phyloP scores from a whole-genome alignment of 2,113 vertebrate species.

The Elaphurus davidianus region DNA sequence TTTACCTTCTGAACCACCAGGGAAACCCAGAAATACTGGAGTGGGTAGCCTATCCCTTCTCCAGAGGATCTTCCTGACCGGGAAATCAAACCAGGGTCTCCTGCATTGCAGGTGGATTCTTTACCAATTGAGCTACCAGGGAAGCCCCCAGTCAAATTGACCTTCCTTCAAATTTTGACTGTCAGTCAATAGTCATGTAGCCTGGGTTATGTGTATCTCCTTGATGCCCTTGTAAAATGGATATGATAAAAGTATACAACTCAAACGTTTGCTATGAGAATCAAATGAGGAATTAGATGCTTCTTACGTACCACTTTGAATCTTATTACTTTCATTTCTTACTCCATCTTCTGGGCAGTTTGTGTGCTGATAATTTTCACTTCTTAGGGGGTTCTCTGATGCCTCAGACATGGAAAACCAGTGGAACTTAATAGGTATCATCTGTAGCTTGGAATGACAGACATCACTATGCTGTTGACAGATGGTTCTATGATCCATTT shows the following conservation, averaged over 20 bases:
- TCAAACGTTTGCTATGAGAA: background rate
- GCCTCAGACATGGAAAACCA: background rate
- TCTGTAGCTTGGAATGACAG: background rate
- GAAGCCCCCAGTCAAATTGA: background rate
- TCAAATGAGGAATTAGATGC: background rate
- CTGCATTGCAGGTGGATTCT: background rate
- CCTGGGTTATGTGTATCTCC: no score
- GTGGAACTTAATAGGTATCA: background rate
- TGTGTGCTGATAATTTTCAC: background rate
- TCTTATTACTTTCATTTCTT: background rate
- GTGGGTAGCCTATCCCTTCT: background rate
- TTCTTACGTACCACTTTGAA: background rate
- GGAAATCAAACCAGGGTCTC: background rate
- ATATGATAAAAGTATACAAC: background rate
- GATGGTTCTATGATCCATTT: background rate
- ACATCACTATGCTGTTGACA: background rate
- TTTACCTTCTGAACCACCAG: background rate
- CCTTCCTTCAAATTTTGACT: background rate
- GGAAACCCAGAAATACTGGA: background rate
- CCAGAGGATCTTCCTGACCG: background rate
- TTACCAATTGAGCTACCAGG: background rate
- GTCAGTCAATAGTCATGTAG: background rate
- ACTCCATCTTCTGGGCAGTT: background rate
- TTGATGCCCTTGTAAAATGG: background rate
- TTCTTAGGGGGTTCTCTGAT: background rate